Evolutionary conservation across 35 echinoderm and acorn worm genomes (phyloP).

Genomic region (Apostichopus japonicus): DNA sequence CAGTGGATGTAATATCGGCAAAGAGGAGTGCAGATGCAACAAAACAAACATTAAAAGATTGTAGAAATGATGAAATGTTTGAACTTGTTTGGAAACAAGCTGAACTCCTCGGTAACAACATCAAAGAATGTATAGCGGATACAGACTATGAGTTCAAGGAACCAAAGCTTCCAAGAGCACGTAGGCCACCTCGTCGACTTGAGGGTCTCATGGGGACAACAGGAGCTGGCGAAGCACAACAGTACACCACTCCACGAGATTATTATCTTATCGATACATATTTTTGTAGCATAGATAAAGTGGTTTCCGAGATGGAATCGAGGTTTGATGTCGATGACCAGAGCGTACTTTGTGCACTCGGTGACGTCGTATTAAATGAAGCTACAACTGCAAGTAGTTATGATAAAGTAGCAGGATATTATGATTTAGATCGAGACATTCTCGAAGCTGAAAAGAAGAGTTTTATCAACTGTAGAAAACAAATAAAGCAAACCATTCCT

Average conservation of each 20-base stretch:
- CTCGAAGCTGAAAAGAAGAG: slow-evolving; percentile 39
- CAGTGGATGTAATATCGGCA: slow-evolving; percentile 49
- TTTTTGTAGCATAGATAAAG: slow-evolving; percentile 36
- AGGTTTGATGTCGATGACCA: slow-evolving; percentile 37
- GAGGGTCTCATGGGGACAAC: background rate
- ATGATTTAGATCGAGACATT: slow-evolving; percentile 42
- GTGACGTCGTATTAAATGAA: slow-evolving; percentile 31
- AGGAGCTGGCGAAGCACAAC: slow-evolving; percentile 2
- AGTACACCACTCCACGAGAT: slow-evolving; percentile 17
- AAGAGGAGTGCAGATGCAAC: slow-evolving; percentile 42
- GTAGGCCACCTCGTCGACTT: slow-evolving; percentile 6
- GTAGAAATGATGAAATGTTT: slow-evolving; percentile 48
- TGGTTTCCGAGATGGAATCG: slow-evolving; percentile 24
- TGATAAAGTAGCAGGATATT: slow-evolving; percentile 43
- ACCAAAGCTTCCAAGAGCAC: slow-evolving; percentile 50
- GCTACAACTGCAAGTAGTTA: slow-evolving; percentile 40
- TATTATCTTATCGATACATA: slow-evolving; percentile 21
- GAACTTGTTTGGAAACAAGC: slow-evolving; percentile 61
- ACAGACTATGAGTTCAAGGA: slow-evolving; percentile 53
- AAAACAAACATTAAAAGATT: slow-evolving; percentile 8
- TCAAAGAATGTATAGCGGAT: slow-evolving; percentile 52
- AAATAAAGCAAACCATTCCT: background rate
- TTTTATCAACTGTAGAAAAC: slow-evolving; percentile 44
- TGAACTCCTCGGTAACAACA: slow-evolving; percentile 37
- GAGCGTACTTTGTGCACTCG: background rate